Evolutionary conservation across 2,888 invertebrate species (phyloP).

Genomic region (Agapetus fuscipes): DNA sequence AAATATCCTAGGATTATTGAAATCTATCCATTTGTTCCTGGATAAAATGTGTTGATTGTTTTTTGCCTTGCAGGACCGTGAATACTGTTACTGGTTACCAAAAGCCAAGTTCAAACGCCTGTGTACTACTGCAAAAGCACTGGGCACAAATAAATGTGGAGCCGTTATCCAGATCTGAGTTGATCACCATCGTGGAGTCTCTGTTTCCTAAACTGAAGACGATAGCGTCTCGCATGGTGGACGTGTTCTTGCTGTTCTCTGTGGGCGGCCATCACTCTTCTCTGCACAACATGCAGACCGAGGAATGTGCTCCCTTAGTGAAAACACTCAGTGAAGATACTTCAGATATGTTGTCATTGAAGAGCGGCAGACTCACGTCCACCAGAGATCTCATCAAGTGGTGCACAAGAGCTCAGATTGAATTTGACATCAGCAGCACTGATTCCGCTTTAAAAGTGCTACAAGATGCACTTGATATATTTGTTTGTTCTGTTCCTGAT

Average conservation of each 20-base stretch:
- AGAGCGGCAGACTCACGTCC: constrained; percentile 58
- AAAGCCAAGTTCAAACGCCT: constrained; percentile 52
- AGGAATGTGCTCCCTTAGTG: constrained; percentile 20
- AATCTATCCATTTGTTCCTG: too few species aligned
- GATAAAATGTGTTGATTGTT: too few species aligned
- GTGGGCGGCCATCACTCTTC: constrained; percentile 53
- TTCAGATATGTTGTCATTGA: constrained; percentile 28
- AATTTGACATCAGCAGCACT: constrained; percentile 64
- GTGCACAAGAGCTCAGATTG: constrained; percentile 67
- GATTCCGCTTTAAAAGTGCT: constrained; percentile 61
- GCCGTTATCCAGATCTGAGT: constrained; percentile 64
- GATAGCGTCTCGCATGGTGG: constrained; percentile 65
- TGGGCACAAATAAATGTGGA: constrained; percentile 74
- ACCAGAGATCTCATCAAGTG: constrained; percentile 88
- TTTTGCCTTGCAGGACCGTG: constrained; percentile 44
- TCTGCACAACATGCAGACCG: constrained; percentile 34
- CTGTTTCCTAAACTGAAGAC: constrained; percentile 63
- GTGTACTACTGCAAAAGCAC: constrained; percentile 68
- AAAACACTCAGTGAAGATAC: constrained; percentile 12
- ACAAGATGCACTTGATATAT: constrained; percentile 86
- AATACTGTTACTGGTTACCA: constrained; percentile 52
- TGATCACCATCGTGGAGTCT: constrained; percentile 59
- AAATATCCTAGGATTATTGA: too few species aligned
- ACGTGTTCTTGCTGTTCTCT: constrained; percentile 75
- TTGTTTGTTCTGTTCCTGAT: constrained; percentile 70